phyloP scores from a whole-genome alignment of 1,140 invertebrate genomes.

The Drosophila mauritiana region DNA sequence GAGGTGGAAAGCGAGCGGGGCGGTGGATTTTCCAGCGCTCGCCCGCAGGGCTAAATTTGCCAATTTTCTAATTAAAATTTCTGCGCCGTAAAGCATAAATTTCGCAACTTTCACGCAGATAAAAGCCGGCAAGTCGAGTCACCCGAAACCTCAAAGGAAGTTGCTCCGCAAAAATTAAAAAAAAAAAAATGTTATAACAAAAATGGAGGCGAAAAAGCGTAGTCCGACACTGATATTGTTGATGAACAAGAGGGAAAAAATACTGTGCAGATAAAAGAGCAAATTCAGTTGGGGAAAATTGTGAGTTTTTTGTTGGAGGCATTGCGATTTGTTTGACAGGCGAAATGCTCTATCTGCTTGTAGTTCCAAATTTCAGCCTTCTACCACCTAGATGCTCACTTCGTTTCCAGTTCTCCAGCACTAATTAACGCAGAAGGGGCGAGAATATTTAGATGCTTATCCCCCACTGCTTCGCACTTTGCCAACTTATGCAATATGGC shows the following conservation, averaged over 20 bases:
- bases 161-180: not conserved
- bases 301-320: constrained; percentile 17
- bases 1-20: constrained; percentile 28
- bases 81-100: constrained; percentile 82
- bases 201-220: constrained; percentile 4
- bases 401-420: not conserved
- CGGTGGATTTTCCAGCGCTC: constrained; percentile 26
- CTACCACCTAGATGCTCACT: not conserved
- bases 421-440: constrained; percentile 29
- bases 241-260: constrained; percentile 17
- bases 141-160: constrained; percentile 56
- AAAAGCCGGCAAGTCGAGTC: constrained; percentile 57
- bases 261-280: constrained; percentile 7
- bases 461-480: constrained; percentile 32
- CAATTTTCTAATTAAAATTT: constrained; percentile 84
- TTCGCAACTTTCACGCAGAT: constrained; percentile 71
- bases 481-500: constrained; percentile 45
- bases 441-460: constrained; percentile 43
- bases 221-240: constrained; percentile 31
- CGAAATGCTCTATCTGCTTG: constrained; percentile 30
- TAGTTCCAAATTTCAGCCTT: not conserved
- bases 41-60: constrained; percentile 63
- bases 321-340: constrained; percentile 35
- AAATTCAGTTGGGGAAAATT: constrained; percentile 19
- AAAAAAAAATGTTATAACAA: constrained; percentile 4